A percentile compares a stretch with the other conserved stretches of the same genome.
Conservation (phyloP, 2,888 invertebrate species). For the Zele albiditarsus region DNA sequence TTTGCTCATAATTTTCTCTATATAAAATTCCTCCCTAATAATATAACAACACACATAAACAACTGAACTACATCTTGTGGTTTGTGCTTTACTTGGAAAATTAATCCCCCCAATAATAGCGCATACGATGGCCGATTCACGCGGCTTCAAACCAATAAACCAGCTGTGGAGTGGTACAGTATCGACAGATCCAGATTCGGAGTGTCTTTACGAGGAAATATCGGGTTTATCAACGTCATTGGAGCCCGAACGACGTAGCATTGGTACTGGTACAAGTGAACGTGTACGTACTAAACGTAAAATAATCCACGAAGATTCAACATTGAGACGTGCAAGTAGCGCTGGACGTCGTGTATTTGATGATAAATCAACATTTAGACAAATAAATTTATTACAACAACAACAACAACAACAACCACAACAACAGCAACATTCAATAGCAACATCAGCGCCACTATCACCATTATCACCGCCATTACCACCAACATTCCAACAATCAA, state of each 20-base stretch:
- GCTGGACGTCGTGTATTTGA: constrained; percentile 18
- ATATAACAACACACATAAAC: no score
- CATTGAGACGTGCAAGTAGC: constrained; percentile 13
- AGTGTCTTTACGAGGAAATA: constrained; percentile 71
- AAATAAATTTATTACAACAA: constrained; percentile 25
- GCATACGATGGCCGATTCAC: constrained; percentile 71
- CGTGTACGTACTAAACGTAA: constrained; percentile 49
- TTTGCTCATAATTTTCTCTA: no score
- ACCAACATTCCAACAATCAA: constrained; percentile 56
- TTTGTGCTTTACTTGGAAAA: not conserved
- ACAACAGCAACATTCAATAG: constrained; percentile 52
- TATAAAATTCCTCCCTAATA: no score
- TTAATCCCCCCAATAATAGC: constrained; percentile 49
- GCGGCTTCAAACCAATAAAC: constrained; percentile 72
- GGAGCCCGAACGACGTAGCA: constrained; percentile 55
- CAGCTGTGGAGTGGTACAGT: constrained; percentile 69
- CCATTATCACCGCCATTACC: constrained; percentile 13
- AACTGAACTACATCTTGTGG: not conserved
- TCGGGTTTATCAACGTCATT: constrained; percentile 66
- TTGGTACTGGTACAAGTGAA: constrained; percentile 40
- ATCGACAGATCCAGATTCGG: constrained; percentile 70
- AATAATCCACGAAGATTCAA: constrained; percentile 42
- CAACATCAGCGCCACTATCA: constrained; percentile 42
- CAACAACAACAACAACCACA: constrained; percentile 54
- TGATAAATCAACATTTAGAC: constrained; percentile 13